Conservation (phyloP, 1,140 invertebrate genomes). For the Drosophila sp. region DNA sequence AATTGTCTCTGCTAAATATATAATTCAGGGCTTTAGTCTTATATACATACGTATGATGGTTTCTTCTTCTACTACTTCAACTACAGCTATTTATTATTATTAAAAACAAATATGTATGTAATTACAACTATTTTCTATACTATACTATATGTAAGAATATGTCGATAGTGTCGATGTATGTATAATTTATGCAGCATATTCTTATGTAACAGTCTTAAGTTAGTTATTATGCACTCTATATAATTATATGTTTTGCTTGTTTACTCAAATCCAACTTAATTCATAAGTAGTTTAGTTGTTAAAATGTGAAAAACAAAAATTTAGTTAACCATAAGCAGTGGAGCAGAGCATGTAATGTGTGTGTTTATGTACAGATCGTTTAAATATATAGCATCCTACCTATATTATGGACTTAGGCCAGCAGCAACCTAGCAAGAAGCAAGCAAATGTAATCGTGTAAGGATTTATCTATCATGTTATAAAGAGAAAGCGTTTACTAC, state of each 20-base stretch:
- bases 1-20: slow-evolving; percentile 31
- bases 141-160: slow-evolving; percentile 9
- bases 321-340: slow-evolving; percentile 54
- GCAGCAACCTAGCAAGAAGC: slow-evolving; percentile 20
- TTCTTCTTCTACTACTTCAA: slow-evolving; percentile 40
- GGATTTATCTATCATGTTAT: slow-evolving; percentile 70
- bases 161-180: slow-evolving; percentile 45
- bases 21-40: slow-evolving; percentile 52
- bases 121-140: slow-evolving; percentile 21
- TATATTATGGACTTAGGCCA: slow-evolving; percentile 45
- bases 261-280: slow-evolving; percentile 67
- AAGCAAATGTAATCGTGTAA: slow-evolving; percentile 47
- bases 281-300: slow-evolving; percentile 69
- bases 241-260: slow-evolving; percentile 47
- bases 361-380: slow-evolving; percentile 55
- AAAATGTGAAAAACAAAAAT: slow-evolving; percentile 36
- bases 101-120: slow-evolving; percentile 2
- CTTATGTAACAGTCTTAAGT: slow-evolving; percentile 59
- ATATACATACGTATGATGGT: slow-evolving; percentile 37
- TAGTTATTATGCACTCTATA: slow-evolving; percentile 45
- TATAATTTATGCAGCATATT: slow-evolving; percentile 35
- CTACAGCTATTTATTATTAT: slow-evolving; percentile 42
- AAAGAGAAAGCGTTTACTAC: slow-evolving; percentile 73
- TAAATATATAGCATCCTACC: slow-evolving; percentile 36
- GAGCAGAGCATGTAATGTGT: slow-evolving; percentile 64